Evolutionary conservation across 2,113 vertebrate genomes (phyloP), one percentile per base, ranked within the genome.

Genomic region (Lepus europaeus): DNA sequence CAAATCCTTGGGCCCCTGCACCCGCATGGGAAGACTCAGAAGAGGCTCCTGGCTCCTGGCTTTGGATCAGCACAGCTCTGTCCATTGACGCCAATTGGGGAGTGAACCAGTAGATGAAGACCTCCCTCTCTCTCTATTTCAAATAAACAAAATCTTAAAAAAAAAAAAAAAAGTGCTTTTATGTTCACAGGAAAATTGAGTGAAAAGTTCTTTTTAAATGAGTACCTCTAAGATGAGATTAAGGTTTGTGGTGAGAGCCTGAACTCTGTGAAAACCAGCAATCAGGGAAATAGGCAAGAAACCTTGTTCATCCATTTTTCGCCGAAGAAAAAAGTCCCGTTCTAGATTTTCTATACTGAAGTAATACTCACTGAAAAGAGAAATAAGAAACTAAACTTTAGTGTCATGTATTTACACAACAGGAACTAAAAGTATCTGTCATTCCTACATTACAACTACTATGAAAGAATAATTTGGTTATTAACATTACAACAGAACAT

Each of bases 261-360:
- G n/a, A n/a, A n/a, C n/a, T n/a, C n/a, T n/a, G n/a, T n/a, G n/a
- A n/a, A n/a, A n/a, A n/a, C n/a, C n/a, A n/a, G n/a, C n/a, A n/a
- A n/a, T n/a, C n/a, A n/a, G n/a, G n/a, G n/a, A n/a, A n/a, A n/a
- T n/a, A n/a, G n/a, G n/a, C n/a, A n/a, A n/a, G n/a, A n/a, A n/a
- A n/a, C n/a, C n/a, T n/a, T n/a, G n/a, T n/a, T n/a, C n/a, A 81
- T 99, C 99, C 99, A 99, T 99, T 97, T 99, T 99, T 72, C 99
- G 99, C 92, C 99, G 98, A 94, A 99, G 98, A 98, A 99, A 99
- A 96, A 99, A 99, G 95, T 99, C 99, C 53, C 99, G 98, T 97
- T 99, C 99, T 98, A 99, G 97, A 95, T 99, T 99, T 98, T 99
- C 99, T 95, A 98, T 98, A 97, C 99, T 99, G 98, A 99, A 99